phyloP scores from a whole-genome alignment of 2,113 vertebrate species.

The Chaetodon auriga region DNA sequence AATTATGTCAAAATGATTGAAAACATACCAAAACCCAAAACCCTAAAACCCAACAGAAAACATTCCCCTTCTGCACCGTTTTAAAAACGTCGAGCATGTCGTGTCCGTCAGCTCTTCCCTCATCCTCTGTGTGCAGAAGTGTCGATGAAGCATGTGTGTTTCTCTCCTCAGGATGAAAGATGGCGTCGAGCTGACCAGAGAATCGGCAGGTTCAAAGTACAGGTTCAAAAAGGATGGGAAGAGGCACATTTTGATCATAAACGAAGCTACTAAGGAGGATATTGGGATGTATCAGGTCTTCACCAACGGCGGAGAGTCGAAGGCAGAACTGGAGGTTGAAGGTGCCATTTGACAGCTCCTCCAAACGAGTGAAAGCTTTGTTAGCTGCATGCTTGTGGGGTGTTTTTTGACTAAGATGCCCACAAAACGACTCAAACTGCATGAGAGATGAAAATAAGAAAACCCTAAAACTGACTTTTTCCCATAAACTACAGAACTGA shows the following conservation, averaged over 20 bases:
- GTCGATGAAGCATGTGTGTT: slow-evolving; percentile 6
- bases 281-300: slow-evolving; percentile 85
- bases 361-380: background rate
- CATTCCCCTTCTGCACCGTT: background rate
- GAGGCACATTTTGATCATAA: slow-evolving; percentile 90
- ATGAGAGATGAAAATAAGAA: background rate
- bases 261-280: slow-evolving; percentile 88
- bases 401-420: background rate
- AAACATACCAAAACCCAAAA: background rate
- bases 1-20: background rate
- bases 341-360: slow-evolving; percentile 74
- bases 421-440: background rate
- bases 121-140: slow-evolving; percentile 1
- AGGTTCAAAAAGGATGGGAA: slow-evolving; percentile 94
- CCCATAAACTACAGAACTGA: too few species aligned
- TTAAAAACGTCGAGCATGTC: slow-evolving; percentile 28
- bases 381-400: background rate
- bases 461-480: too few species aligned
- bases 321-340: slow-evolving; percentile 91
- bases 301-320: slow-evolving; percentile 91
- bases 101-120: slow-evolving; percentile 26
- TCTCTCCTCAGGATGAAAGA: slow-evolving; percentile 89
- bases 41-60: background rate
- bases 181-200: slow-evolving; percentile 90
- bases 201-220: slow-evolving; percentile 86